These are phyloP conservation scores for Myrmecophaga tridactyla DNA, from an alignment of 2,113 vertebrate species.

Conservation along the genomic window DNA sequence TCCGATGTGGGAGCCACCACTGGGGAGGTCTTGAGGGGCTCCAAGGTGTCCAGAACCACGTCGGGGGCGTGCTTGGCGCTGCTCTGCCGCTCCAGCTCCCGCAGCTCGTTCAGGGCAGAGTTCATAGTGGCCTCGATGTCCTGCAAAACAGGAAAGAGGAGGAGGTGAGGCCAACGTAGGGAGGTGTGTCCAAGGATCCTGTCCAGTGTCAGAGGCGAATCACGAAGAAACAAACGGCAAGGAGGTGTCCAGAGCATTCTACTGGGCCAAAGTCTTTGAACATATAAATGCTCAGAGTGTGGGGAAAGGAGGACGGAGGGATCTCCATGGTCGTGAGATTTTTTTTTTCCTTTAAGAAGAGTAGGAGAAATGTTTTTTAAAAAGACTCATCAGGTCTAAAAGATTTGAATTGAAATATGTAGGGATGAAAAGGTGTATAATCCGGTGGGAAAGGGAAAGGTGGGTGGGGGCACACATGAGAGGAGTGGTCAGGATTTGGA, in stretches of 20 bases:
- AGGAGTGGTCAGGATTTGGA: not conserved
- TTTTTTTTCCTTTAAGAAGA: not conserved
- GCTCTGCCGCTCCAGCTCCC: constrained; percentile 94
- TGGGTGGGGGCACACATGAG: not conserved
- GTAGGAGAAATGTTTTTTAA: not conserved
- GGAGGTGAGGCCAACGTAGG: not conserved
- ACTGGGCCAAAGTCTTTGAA: constrained; percentile 1
- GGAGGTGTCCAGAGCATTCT: not conserved
- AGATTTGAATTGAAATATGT: not conserved
- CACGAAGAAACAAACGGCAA: not conserved
- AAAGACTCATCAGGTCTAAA: not conserved
- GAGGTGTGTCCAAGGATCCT: not conserved
- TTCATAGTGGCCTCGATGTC: constrained; percentile 94
- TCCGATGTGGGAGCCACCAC: constrained; percentile 90
- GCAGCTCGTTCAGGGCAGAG: constrained; percentile 93
- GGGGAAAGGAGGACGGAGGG: not conserved
- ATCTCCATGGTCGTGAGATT: not conserved
- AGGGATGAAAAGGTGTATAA: not conserved
- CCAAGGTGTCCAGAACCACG: constrained; percentile 97
- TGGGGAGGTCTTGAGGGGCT: constrained; percentile 92
- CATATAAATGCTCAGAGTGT: not conserved
- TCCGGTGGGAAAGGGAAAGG: not conserved
- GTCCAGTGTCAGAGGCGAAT: not conserved
- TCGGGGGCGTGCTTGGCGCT: constrained; percentile 93
- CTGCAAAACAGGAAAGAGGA: constrained; percentile 79